Conservation (phyloP, 2,797 vertebrate genomes). For the Melanotaenia nigrans region DNA sequence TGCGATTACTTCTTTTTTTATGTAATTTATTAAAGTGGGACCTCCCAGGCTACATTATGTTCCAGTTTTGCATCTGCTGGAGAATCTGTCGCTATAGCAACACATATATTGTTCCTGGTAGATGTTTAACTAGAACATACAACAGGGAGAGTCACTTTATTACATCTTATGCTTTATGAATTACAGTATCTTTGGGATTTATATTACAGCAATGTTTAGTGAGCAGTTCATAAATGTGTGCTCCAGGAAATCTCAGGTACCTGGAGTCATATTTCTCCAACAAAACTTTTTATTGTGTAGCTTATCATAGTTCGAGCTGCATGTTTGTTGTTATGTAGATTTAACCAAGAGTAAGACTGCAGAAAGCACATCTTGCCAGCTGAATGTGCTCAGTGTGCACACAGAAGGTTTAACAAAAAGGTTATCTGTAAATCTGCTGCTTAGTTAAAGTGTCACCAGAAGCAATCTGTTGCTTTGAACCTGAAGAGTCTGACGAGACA, state of each 20-base stretch:
- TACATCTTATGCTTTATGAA: slow-evolving; percentile 72
- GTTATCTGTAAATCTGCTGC: not conserved
- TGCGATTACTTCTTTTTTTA: slow-evolving; percentile 55
- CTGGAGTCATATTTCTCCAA: slow-evolving; percentile 33
- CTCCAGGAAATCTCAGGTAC: slow-evolving; percentile 43
- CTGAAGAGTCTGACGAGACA: slow-evolving; percentile 20
- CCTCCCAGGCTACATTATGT: slow-evolving; percentile 68
- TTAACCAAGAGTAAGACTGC: slow-evolving; percentile 16
- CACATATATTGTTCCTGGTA: slow-evolving; percentile 73
- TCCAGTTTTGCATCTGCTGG: slow-evolving; percentile 62
- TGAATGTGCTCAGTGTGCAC: not conserved
- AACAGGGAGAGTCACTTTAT: slow-evolving; percentile 75
- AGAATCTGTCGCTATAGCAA: slow-evolving; percentile 75
- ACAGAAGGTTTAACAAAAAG: slow-evolving; percentile 5
- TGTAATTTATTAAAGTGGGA: slow-evolving; percentile 76
- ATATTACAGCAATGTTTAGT: slow-evolving; percentile 62
- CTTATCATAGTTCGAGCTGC: slow-evolving; percentile 15
- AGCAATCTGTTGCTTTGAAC: slow-evolving; percentile 35
- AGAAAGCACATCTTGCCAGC: not conserved
- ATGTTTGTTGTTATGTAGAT: slow-evolving; percentile 15
- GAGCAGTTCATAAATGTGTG: slow-evolving; percentile 54
- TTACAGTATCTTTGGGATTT: slow-evolving; percentile 66
- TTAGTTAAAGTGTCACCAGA: slow-evolving; percentile 24
- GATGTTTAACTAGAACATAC: slow-evolving; percentile 80
- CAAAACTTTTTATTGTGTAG: slow-evolving; percentile 29